phyloP scores from a whole-genome alignment of 2,888 invertebrate genomes.

The Lordiphosa andalusiaca region DNA sequence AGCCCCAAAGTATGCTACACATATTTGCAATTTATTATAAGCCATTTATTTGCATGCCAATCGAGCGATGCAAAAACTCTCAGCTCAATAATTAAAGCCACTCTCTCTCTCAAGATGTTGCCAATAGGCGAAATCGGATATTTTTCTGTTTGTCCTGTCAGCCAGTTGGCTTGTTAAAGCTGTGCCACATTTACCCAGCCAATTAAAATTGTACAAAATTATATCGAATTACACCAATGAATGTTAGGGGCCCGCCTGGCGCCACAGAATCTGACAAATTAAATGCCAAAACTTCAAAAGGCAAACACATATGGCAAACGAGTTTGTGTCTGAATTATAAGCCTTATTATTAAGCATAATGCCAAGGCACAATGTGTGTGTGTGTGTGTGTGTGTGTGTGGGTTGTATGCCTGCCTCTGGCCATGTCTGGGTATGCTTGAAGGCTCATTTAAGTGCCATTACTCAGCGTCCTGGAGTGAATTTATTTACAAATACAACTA shows the following conservation, averaged over 20 bases:
- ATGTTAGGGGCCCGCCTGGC: slow-evolving; percentile 12
- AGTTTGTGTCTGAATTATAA: slow-evolving; percentile 25
- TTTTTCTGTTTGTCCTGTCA: slow-evolving; percentile 7
- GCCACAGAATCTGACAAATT: slow-evolving; percentile 36
- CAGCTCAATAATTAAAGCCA: too few species aligned
- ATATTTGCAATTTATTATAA: neutral
- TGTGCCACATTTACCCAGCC: slow-evolving; percentile 24
- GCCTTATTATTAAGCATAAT: slow-evolving; percentile 29
- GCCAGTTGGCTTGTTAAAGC: slow-evolving; percentile 2
- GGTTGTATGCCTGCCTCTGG: neutral
- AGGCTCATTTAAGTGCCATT: slow-evolving; percentile 35
- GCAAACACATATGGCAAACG: slow-evolving; percentile 7
- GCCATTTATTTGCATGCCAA: neutral
- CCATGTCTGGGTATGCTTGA: neutral
- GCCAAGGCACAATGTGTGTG: neutral
- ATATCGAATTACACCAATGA: slow-evolving; percentile 42
- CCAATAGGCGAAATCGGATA: neutral
- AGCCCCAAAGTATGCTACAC: slow-evolving; percentile 13
- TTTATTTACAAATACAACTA: slow-evolving; percentile 18
- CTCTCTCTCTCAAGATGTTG: too few species aligned
- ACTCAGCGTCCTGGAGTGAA: neutral
- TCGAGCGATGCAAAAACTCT: too few species aligned
- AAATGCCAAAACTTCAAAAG: slow-evolving; percentile 43
- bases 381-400: neutral
- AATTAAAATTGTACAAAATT: slow-evolving; percentile 36